These are phyloP conservation scores for Eulemur rubriventer DNA, from an alignment of 2,797 vertebrate genomes.

Conservation along the genomic window DNA sequence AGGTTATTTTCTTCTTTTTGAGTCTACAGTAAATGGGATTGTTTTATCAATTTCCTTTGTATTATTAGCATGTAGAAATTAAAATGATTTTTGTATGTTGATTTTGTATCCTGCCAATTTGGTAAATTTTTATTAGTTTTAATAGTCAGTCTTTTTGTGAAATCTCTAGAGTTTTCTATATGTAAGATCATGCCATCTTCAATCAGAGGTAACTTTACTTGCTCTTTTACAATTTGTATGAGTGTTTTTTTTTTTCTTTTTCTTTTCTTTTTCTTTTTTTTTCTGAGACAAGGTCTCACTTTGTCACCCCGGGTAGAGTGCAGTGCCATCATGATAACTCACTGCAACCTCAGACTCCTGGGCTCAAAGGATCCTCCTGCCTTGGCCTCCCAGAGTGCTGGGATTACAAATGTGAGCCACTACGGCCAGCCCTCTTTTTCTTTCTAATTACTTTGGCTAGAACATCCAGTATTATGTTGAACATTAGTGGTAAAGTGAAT, in stretches of 20 bases:
- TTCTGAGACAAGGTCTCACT: no score
- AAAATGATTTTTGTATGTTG: background rate
- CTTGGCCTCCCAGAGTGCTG: no score
- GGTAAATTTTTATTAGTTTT: background rate
- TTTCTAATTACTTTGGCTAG: background rate
- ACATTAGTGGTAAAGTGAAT: background rate
- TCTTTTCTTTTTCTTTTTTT: background rate
- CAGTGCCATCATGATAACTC: no score
- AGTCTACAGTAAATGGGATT: background rate
- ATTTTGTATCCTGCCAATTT: background rate
- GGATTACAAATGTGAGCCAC: no score
- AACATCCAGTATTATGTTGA: background rate
- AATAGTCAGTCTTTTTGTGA: background rate
- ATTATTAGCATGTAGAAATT: background rate
- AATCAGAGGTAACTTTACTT: background rate
- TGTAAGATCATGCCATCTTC: background rate
- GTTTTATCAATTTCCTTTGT: background rate
- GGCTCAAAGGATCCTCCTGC: no score
- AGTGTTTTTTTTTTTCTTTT: background rate
- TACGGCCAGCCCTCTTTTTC: no score
- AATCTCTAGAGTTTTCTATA: background rate
- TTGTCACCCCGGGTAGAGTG: no score
- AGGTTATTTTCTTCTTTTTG: background rate
- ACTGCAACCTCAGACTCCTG: no score
- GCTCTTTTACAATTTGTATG: background rate